Base-by-base conservation (phyloP, 1,140 invertebrate genomes). In the Drosophila burlai region DNA sequence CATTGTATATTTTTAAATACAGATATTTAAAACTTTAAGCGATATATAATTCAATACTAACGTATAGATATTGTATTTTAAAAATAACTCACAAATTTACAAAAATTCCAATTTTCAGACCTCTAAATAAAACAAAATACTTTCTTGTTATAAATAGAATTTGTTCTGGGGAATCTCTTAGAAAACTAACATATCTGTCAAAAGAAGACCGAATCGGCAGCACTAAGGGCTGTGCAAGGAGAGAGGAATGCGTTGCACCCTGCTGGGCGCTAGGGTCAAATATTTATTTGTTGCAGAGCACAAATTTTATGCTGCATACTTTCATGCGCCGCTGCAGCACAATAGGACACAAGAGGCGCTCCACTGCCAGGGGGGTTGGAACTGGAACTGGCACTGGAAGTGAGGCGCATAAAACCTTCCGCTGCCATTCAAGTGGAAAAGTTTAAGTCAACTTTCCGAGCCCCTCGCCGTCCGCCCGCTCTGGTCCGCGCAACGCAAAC, bases 381-480 rank as follows among this genome's bases (percentile, higher is more conserved):
- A 50, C 69, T 43, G 29, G 54, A 8, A n/a, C 40, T 67, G 64
- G 26, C 40, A 40, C 36, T 72, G 76, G 66, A 50, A 69, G 31
- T 76, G 52, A 75, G 77, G 72, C 77, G 68, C 81, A 87, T 87
- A 87, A 87, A 87, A 89, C 84, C 84, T 87, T 87, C 84, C 84
- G 84, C 80, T 83, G 84, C 84, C 84, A 90, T 87, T 87, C 85
- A 84, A 87, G 84, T 87, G 85, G 85, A 87, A 87, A 87, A 87
- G 85, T 87, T 87, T 89, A 89, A 87, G 84, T 81, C 85, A 87
- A 87, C 84, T 87, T 84, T 79, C 71, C 49, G 57, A 49, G n/a
- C 62, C 63, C 47, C 55, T 34, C 38, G 10, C 24, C 40, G n/a
- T 34, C 45, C 61, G 16, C 16, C 16, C 10, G 29, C 60, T 29